These are phyloP conservation scores for Hormaphis cornu DNA, from an alignment of 1,140 invertebrate species.

Conservation along the genomic window DNA sequence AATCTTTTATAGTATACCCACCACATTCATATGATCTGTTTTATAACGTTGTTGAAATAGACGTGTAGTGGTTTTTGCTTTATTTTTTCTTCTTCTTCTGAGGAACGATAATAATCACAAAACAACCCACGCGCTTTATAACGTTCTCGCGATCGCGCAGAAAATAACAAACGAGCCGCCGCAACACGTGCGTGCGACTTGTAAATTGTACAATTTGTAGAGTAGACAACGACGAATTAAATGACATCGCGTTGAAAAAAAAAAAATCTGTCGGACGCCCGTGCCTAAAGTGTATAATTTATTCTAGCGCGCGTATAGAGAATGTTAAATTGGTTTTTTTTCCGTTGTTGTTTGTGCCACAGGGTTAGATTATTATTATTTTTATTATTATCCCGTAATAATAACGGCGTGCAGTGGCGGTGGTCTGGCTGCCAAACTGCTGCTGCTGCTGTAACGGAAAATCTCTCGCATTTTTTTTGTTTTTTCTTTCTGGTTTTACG, in stretches of 20 bases:
- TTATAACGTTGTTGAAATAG: too few relatives aligned
- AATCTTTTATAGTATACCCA: too few relatives aligned
- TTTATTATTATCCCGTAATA: constrained; percentile 18
- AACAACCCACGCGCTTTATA: neutral
- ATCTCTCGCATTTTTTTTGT: constrained; percentile 2
- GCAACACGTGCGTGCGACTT: neutral
- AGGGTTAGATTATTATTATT: neutral
- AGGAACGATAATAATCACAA: too few relatives aligned
- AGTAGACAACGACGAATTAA: neutral
- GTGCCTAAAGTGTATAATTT: too few relatives aligned
- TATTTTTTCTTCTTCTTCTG: too few relatives aligned
- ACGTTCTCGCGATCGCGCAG: neutral
- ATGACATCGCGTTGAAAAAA: too few relatives aligned
- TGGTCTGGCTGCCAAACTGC: neutral
- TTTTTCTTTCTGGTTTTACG: constrained; percentile 1
- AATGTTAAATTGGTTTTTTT: neutral
- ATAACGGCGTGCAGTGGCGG: neutral
- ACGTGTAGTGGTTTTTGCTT: too few relatives aligned
- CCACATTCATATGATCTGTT: too few relatives aligned
- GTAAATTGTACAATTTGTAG: neutral
- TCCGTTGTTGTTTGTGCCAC: neutral
- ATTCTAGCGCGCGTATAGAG: too few relatives aligned
- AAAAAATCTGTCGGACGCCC: too few relatives aligned
- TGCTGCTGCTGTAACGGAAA: constrained; percentile 13
- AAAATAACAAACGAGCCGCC: neutral